A percentile compares a stretch with the other conserved stretches of the same genome.
Conservation (phyloP, 2,113 vertebrate species). For the Scytalopus superciliaris region DNA sequence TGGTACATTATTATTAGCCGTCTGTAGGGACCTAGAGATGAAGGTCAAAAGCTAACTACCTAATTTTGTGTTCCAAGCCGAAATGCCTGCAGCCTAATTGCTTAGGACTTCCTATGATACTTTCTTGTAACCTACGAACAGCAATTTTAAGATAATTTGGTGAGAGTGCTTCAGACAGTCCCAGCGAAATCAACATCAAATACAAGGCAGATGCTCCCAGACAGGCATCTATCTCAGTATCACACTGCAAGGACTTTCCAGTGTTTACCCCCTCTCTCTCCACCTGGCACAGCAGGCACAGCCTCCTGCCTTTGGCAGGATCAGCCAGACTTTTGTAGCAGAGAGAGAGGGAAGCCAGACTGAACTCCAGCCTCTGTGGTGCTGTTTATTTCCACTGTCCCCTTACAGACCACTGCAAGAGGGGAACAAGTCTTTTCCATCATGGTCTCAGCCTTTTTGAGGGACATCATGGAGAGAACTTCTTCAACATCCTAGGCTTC, state of each 20-base stretch:
- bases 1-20: not conserved
- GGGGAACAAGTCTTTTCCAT: not conserved
- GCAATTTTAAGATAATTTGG: not conserved
- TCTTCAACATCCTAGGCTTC: not conserved
- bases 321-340: not conserved
- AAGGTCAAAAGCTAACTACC: conserved; percentile 11
- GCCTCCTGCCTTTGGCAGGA: not conserved
- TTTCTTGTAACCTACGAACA: not conserved
- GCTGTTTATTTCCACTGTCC: not conserved
- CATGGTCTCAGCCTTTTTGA: not conserved
- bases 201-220: not conserved
- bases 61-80: conserved; percentile 21
- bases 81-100: not conserved
- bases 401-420: not conserved
- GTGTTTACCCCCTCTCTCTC: not conserved
- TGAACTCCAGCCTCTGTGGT: not conserved
- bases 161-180: not conserved
- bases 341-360: not conserved
- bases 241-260: not conserved
- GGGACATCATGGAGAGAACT: not conserved
- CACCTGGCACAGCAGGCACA: not conserved
- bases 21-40: not conserved
- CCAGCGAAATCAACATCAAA: accelerated
- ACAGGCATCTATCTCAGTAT: accelerated
- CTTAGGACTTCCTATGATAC: not conserved